Evolutionary conservation across 2,113 vertebrate genomes (phyloP), one percentile per base, ranked within the genome.

Genomic region (Rhizomys pruinosus): DNA sequence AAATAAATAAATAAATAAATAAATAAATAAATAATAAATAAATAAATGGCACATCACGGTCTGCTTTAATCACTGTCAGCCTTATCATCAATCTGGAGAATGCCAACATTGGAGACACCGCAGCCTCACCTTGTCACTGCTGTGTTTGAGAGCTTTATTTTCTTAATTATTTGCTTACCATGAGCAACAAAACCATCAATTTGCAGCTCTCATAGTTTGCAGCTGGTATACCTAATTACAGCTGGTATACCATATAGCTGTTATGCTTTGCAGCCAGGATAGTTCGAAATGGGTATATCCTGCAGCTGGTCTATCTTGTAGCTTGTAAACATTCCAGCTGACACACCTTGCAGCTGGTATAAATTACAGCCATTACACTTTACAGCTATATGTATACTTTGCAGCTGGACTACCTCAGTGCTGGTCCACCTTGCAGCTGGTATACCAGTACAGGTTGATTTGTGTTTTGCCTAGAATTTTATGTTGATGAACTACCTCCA

Each of bases 1-100:
- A n/a, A n/a, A n/a, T n/a, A n/a, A n/a, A n/a, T n/a, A n/a, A n/a
- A n/a, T n/a, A n/a, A n/a, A n/a, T n/a, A n/a, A n/a, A n/a, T n/a
- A n/a, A n/a, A n/a, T n/a, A n/a, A n/a, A n/a, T n/a, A n/a, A n/a
- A n/a, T n/a, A n/a, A n/a, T n/a, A n/a, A n/a, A n/a, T n/a, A n/a
- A n/a, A n/a, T n/a, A n/a, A n/a, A n/a, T n/a, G n/a, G n/a, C n/a
- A n/a, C n/a, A n/a, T n/a, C n/a, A n/a, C n/a, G n/a, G n/a, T n/a
- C 74, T 76, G 32, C 88, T 80, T 84, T 52, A 37, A n/a, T 63
- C 37, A 20, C 42, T 32, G n/a, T 0, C 44, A 5, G 74, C 68
- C 42, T 27, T 94, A 73, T 84, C 86, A 89, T 73, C 92, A 92
- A 66, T 22, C 80, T 16, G 47, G 9, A 74, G 66, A 63, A 44